These are phyloP conservation scores for Ormyrus thymus DNA, from an alignment of 2,888 invertebrate genomes.

Conservation along the genomic window DNA sequence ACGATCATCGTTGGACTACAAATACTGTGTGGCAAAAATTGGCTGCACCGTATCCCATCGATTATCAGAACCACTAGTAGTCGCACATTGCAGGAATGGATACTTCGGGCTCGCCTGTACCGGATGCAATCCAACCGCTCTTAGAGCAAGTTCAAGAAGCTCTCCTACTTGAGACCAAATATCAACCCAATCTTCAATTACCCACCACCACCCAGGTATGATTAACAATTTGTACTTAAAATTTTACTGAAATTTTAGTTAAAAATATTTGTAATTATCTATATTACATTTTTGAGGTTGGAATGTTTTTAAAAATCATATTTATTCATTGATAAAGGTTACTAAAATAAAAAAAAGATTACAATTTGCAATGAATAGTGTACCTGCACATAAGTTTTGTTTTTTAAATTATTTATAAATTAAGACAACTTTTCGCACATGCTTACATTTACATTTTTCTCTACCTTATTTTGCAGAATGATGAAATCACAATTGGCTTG, in stretches of 20 bases:
- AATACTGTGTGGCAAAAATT: conserved; percentile 58
- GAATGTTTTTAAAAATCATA: no score
- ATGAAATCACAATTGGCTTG: conserved; percentile 85
- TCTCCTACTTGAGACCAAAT: conserved; percentile 82
- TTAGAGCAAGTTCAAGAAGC: conserved; percentile 80
- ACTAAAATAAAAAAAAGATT: conserved; percentile 6
- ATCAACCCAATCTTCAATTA: conserved; percentile 82
- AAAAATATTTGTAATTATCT: no score
- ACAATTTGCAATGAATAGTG: conserved; percentile 8
- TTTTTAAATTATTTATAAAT: no score
- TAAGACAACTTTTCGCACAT: no score
- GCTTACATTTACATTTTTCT: no score
- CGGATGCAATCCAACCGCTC: conserved; percentile 73
- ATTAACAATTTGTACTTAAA: not conserved
- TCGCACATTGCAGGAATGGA: conserved; percentile 74
- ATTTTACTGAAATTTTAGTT: no score
- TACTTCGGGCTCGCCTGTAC: conserved; percentile 74
- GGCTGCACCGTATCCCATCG: conserved; percentile 51
- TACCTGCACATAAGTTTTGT: not conserved
- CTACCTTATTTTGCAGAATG: conserved; percentile 75
- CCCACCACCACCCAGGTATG: conserved; percentile 71
- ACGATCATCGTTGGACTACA: conserved; percentile 66
- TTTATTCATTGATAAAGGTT: no score
- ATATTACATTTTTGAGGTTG: no score
- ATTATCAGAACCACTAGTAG: conserved; percentile 62